Conservation (phyloP, 2,113 vertebrate genomes). For the Xenus cinereus region DNA sequence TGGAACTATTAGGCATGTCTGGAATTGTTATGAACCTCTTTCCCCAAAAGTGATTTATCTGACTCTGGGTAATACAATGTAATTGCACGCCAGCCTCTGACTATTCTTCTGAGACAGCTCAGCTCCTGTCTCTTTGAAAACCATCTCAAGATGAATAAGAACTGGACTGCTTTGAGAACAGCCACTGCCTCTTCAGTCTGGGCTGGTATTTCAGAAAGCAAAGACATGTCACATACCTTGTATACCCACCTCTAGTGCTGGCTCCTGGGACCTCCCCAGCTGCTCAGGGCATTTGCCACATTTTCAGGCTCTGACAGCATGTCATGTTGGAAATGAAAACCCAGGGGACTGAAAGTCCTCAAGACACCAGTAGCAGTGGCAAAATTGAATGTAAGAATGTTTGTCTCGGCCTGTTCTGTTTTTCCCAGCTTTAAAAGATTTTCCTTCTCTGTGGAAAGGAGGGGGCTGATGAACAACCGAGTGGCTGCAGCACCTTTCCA, state of each 20-base stretch:
- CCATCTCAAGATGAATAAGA: neutral
- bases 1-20: slow-evolving; percentile 31
- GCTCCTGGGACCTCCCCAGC: neutral
- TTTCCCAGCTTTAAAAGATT: neutral
- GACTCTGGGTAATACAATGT: neutral
- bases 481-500: neutral
- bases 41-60: slow-evolving; percentile 35
- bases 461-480: neutral
- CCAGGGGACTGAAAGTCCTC: neutral
- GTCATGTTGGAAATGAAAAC: neutral
- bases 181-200: neutral
- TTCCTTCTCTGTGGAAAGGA: neutral
- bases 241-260: neutral
- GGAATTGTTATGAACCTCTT: slow-evolving; percentile 24
- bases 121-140: neutral
- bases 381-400: neutral
- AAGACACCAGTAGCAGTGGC: neutral
- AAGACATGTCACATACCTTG: fast-evolving
- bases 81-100: neutral
- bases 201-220: neutral
- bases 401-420: neutral
- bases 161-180: neutral
- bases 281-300: neutral
- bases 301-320: neutral
- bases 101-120: neutral